These are phyloP conservation scores for Chymomyza caudatula DNA, from an alignment of 2,888 invertebrate species.

Conservation along the genomic window DNA sequence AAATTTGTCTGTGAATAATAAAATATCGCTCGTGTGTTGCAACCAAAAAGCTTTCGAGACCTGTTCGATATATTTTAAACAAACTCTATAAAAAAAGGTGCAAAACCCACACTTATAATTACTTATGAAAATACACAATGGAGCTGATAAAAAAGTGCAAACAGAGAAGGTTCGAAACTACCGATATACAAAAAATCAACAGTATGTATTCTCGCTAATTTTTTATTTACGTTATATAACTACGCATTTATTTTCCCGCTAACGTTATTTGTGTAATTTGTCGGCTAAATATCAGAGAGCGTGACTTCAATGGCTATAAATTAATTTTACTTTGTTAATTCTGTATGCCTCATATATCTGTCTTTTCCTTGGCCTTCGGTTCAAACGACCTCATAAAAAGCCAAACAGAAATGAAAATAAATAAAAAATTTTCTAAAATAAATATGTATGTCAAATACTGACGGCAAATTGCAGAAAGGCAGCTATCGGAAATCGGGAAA, in stretches of 20 bases:
- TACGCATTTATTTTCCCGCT: slow-evolving; percentile 5
- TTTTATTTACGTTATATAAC: not conserved
- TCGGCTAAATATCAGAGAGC: not conserved
- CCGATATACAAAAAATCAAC: slow-evolving; percentile 64
- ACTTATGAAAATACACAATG: slow-evolving; percentile 44
- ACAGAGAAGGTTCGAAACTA: slow-evolving; percentile 64
- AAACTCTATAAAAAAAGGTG: slow-evolving; percentile 2
- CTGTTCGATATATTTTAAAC: too few species aligned
- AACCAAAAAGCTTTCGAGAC: too few species aligned
- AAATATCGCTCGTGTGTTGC: too few species aligned
- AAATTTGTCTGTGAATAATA: slow-evolving; percentile 8
- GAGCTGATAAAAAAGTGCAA: slow-evolving; percentile 73
- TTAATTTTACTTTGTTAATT: not conserved
- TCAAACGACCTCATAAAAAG: not conserved
- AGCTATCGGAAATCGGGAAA: not conserved
- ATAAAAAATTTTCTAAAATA: not conserved
- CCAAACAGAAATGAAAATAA: not conserved
- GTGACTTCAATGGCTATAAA: not conserved
- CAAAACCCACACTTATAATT: not conserved
- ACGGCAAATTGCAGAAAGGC: slow-evolving; percentile 21
- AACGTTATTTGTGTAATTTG: not conserved
- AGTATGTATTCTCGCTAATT: slow-evolving; percentile 51
- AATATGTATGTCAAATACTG: slow-evolving; percentile 10
- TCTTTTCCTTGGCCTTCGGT: slow-evolving; percentile 15
- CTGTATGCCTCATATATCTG: slow-evolving; percentile 3